Evolutionary conservation across 1,140 invertebrate species (phyloP), one percentile per base, ranked within the genome.

Genomic region (Paralvinella palmiformis): DNA sequence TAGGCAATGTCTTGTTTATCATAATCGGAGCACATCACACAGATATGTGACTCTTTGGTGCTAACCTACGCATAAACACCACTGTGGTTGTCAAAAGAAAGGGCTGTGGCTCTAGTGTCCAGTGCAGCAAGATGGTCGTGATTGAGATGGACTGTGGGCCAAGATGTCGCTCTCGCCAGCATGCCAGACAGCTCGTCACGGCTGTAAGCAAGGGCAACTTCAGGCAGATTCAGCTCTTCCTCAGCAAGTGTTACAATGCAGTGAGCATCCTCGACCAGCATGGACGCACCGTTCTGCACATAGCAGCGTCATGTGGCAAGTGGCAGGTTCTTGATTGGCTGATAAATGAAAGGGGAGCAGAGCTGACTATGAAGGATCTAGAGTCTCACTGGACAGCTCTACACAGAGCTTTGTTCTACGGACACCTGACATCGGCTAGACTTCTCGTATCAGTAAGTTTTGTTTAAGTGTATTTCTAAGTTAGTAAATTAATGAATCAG

Each of bases 331-430:
- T 88, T 62, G 82, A 86, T 69, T 90, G 88, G 88, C 75, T 91
- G 1, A 65, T 88, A 2, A 72, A 77, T 58, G 81, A 84, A 48
- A 84, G 84, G 41, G 79, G 53, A 10, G 81, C 83, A 1, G 84
- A 86, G 71, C 71, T 87, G 1, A 86, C 88, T 77, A 77, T 77
- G 0, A 84, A 84, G 68, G 89, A 91, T 75, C 66, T 73, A 0
- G 88, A 90, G 76, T 90, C 88, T 24, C 87, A 87, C 0, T 90
- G 88, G 77, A 89, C 89, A 17, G 82, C 89, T 0, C 75, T 91
- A 20, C 89, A 91, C 76, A 79, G 88, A 67, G 87, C 88, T 66
- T 79, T 89, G 31, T 89, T 88, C 77, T 89, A 89, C 82, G 89
- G 89, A 1, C 87, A 90, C 66, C 83, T 91, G 65, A 77, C 85